phyloP scores from a whole-genome alignment of 2,888 invertebrate species.

The Drosophila maculinotata region DNA sequence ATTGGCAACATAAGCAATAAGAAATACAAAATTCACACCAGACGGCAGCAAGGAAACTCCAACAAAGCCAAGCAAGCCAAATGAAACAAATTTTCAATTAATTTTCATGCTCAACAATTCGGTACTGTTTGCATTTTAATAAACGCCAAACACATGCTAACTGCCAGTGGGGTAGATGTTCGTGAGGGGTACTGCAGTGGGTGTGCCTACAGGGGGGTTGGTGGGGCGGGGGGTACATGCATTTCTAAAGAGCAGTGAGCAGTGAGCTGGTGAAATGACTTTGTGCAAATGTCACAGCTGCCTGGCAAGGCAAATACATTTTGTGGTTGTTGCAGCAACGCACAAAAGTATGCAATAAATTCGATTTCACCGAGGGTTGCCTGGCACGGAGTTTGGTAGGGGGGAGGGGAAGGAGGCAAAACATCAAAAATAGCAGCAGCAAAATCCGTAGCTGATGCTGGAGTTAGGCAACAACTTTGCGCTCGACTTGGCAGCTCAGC shows the following conservation, averaged over 20 bases:
- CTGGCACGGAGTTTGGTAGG: neutral
- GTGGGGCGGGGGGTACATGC: neutral
- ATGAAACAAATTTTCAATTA: slow-evolving; percentile 70
- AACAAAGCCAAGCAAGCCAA: slow-evolving; percentile 10
- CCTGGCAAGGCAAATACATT: slow-evolving; percentile 66
- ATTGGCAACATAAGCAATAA: slow-evolving; percentile 15
- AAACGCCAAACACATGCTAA: slow-evolving; percentile 69
- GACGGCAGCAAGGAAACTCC: neutral
- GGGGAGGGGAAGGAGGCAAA: slow-evolving; percentile 1
- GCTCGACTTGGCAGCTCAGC: slow-evolving; percentile 54
- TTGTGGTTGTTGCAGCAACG: slow-evolving; percentile 65
- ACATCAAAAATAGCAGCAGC: slow-evolving; percentile 38
- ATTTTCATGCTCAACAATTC: slow-evolving; percentile 52
- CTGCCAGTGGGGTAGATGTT: slow-evolving; percentile 8
- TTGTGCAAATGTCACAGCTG: slow-evolving; percentile 71
- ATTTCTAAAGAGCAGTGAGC: too few species aligned
- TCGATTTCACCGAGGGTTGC: slow-evolving; percentile 53
- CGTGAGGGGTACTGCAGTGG: neutral
- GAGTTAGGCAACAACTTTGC: slow-evolving; percentile 58
- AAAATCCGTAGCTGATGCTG: slow-evolving; percentile 18
- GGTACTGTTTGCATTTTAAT: slow-evolving; percentile 63
- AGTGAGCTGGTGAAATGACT: slow-evolving; percentile 37
- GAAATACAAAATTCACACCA: slow-evolving; percentile 12
- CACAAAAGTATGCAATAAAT: slow-evolving; percentile 75
- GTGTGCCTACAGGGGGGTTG: neutral